Base-by-base conservation (phyloP, 2,797 vertebrate genomes). In the Bovichtus variegatus region DNA sequence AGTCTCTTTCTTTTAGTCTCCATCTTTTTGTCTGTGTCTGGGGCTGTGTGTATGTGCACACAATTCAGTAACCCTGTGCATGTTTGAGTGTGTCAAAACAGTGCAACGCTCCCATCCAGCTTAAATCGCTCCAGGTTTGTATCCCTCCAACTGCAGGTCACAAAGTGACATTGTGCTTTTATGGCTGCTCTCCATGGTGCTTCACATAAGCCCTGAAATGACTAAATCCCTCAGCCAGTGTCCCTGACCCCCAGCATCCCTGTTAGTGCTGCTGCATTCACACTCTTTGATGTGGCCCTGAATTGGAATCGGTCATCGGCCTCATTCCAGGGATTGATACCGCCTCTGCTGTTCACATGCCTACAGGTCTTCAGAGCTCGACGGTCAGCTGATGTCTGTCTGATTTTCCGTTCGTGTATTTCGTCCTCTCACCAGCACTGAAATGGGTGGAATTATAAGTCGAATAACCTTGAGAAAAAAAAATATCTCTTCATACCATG, bases 121-220 rank as follows among this genome's bases (percentile, higher is more conserved):
- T 88, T 76, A 71, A 69, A 85, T 74, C 46, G 83, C 90, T 90
- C 82, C 83, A 74, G 84, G 88, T 88, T 88, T 78, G 86, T 83
- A 87, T 86, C 72, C 80, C 61, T 89, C 80, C 88, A 78, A 86
- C 89, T 89, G 86, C 87, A 92, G 91, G 92, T 94, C 93, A 87
- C 89, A 84, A 88, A 91, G 85, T 92, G 92, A 93, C 94, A 94
- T 95, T 94, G 93, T 94, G 92, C 93, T 90, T 93, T 94, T 91
- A 91, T 91, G 87, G 90, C 88, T 77, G 84, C 92, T 91, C 93
- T 94, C 87, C 91, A 93, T 89, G 89, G 90, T 92, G 92, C 90
- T 94, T 92, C 92, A 92, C 90, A 91, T 91, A 91, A 92, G 89
- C 91, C 89, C 93, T 77, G 80, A 91, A 94, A 93, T 93, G 91